A percentile compares a stretch with the other conserved stretches of the same genome.
phyloP scores from a whole-genome alignment of 2,797 vertebrate species.

The Helarctos malayanus region DNA sequence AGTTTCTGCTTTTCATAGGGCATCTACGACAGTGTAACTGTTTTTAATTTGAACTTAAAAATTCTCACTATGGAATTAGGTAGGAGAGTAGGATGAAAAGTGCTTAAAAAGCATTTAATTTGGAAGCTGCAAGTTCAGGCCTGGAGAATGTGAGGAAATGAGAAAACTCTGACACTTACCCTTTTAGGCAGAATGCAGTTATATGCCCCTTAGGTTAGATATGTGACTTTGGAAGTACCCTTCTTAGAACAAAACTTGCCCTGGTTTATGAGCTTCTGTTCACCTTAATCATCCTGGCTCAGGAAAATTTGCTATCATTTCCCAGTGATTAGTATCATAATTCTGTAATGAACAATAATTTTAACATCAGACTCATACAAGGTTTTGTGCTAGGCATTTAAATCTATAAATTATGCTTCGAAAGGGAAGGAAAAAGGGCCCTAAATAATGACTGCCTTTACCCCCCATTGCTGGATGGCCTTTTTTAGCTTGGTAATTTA shows the following conservation, averaged over 20 bases:
- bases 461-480: background rate
- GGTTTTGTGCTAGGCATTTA: conserved; percentile 56
- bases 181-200: background rate
- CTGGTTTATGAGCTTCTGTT: background rate
- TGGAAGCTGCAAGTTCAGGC: conserved; percentile 54
- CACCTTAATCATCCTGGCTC: background rate
- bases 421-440: conserved; percentile 33
- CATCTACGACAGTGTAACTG: background rate
- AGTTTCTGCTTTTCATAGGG: background rate
- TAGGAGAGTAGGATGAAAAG: conserved; percentile 5
- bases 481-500: conserved; percentile 55
- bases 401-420: conserved; percentile 30
- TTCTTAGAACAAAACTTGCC: background rate
- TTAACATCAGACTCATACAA: background rate
- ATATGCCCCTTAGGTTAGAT: background rate
- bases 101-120: conserved; percentile 41
- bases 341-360: conserved; percentile 5
- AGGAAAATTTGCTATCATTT: background rate
- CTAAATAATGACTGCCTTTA: conserved; percentile 51
- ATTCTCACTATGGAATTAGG: background rate
- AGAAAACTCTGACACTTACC: conserved; percentile 20
- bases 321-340: background rate
- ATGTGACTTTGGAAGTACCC: conserved; percentile 7
- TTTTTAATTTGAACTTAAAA: conserved; percentile 40
- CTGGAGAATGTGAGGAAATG: conserved; percentile 43